Base-by-base conservation (phyloP, 2,797 vertebrate species). In the Melanogrammus aeglefinus region DNA sequence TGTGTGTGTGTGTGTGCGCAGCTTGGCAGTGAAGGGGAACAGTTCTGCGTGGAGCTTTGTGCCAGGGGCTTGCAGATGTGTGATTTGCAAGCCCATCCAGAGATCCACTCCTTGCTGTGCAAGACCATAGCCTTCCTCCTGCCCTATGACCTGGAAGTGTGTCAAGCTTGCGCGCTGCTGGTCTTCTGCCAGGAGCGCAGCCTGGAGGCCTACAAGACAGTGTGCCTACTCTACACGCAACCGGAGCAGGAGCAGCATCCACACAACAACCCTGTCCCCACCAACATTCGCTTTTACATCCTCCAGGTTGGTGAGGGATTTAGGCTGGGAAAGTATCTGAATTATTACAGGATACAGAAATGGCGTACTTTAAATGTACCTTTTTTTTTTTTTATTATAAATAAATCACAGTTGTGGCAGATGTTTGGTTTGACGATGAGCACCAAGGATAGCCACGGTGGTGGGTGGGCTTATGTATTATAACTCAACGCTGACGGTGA, bases 71-170 rank as follows among this genome's bases (percentile, higher is more conserved):
- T 99, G 36, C 96, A 98, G 87, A 81, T 92, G 76, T 89, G 96
- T 80, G 96, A 98, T 88, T 92, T 94, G 81, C 94, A 95, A 79
- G 93, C 95, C 76, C 96, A 99, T 88, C 93, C 94, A 38, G 93
- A 82, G 79, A 96, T 96, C 84, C 95, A 94, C 77, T 96, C 96
- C 81, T 93, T 99, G 29, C 94, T 99, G 88, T 99, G 96, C 89
- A 99, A 99, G 95, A 96, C 97, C 78, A 96, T 99, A 31, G 97
- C 97, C 83, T 96, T 95, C 88, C 96, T 99, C 87, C 93, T 99
- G 86, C 98, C 97, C 84, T 95, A 95, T 69, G 98, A 99, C 90
- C 92, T 99, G 82, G 98, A 99, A 91, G 95, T 99, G 83, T 97
- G 98, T 88, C 94, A 98, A 84, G 96, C 97, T 63, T 98, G 97